These are phyloP conservation scores for Kryptolebias ocellatus DNA, from an alignment of 2,797 vertebrate genomes.

Conservation along the genomic window DNA sequence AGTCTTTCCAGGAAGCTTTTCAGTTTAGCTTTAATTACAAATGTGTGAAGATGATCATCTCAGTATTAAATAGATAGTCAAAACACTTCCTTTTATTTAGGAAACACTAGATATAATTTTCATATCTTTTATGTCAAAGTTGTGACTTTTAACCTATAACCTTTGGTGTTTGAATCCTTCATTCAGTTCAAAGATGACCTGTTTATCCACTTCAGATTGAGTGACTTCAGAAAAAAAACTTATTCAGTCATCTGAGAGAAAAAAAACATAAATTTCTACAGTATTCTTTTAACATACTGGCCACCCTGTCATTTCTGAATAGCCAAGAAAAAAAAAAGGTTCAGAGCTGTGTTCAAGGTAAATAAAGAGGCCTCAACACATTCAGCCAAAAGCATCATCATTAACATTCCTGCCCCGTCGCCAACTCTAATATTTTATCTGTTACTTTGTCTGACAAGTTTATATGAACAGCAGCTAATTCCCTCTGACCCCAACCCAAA, in stretches of 20 bases:
- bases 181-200: slow-evolving; percentile 28
- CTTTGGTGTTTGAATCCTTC: slow-evolving; percentile 1
- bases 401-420: slow-evolving; percentile 62
- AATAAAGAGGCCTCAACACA: slow-evolving; percentile 66
- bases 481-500: slow-evolving; percentile 50
- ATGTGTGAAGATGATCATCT: slow-evolving; percentile 29
- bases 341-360: slow-evolving; percentile 68
- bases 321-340: slow-evolving; percentile 59
- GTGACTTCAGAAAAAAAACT: slow-evolving; percentile 19
- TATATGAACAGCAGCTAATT: no score
- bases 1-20: slow-evolving; percentile 31
- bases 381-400: slow-evolving; percentile 71
- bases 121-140: not conserved
- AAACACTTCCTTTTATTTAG: not conserved
- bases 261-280: slow-evolving; percentile 53
- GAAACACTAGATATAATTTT: not conserved
- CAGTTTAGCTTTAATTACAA: slow-evolving; percentile 3
- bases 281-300: slow-evolving; percentile 40
- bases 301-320: slow-evolving; percentile 57
- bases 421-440: slow-evolving; percentile 75
- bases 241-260: slow-evolving; percentile 15
- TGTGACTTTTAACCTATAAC: not conserved
- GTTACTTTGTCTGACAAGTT: slow-evolving; percentile 66
- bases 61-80: slow-evolving; percentile 3
- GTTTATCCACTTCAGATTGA: slow-evolving; percentile 24